These are phyloP conservation scores for Synanthedon formicaeformis DNA, from an alignment of 2,888 invertebrate genomes.

Conservation along the genomic window DNA sequence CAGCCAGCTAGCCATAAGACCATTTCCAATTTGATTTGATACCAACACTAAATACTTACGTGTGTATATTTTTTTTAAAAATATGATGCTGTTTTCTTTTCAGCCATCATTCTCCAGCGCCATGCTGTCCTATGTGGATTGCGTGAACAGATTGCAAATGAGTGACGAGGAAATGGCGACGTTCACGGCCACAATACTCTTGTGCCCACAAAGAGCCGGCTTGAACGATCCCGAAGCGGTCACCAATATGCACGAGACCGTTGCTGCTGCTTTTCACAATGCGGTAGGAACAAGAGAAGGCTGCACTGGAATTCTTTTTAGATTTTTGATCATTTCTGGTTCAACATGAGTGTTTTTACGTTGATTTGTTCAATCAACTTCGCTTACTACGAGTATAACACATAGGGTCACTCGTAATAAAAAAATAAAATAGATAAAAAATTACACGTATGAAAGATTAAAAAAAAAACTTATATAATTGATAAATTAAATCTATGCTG, in stretches of 20 bases:
- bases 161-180: constrained; percentile 92
- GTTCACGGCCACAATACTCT: constrained; percentile 86
- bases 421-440: no score
- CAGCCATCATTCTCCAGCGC: constrained; percentile 86
- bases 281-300: constrained; percentile 13
- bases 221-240: constrained; percentile 76
- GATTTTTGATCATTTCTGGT: neutral
- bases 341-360: neutral
- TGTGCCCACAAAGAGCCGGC: constrained; percentile 84
- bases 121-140: constrained; percentile 84
- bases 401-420: no score
- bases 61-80: no score
- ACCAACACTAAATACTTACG: no score
- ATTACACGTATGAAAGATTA: no score
- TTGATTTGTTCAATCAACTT: neutral
- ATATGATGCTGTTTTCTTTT: constrained; percentile 15
- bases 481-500: no score
- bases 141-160: constrained; percentile 79
- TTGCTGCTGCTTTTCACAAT: constrained; percentile 85
- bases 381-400: neutral
- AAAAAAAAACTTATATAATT: no score
- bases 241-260: constrained; percentile 75
- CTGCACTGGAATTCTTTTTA: no score
- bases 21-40: no score
- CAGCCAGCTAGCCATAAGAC: no score